Percentiles rank a stretch among this genome's conserved stretches.
phyloP scores from a whole-genome alignment of 2,797 vertebrate species.

The Apodemus agrarius region DNA sequence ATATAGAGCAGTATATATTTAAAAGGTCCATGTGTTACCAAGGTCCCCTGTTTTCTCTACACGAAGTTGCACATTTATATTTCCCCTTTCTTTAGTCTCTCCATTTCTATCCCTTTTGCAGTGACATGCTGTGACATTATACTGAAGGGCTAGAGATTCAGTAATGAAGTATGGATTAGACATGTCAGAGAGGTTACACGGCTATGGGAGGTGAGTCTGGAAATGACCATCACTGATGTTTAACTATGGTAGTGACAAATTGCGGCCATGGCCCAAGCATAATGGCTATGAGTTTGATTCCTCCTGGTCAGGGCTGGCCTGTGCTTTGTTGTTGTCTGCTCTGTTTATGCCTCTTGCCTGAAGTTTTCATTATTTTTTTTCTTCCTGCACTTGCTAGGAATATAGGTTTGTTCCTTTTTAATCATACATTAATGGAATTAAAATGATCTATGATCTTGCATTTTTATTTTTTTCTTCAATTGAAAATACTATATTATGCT shows the following conservation, averaged over 20 bases:
- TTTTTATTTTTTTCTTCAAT: not conserved
- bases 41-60: not conserved
- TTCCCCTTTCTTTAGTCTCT: not conserved
- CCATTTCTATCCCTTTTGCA: not conserved
- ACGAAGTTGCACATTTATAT: not conserved
- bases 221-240: not conserved
- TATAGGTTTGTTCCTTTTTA: not conserved
- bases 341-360: not conserved
- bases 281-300: not conserved
- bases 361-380: not conserved
- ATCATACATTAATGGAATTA: not conserved
- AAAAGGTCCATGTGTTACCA: not conserved
- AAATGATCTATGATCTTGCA: not conserved
- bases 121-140: not conserved
- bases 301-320: not conserved
- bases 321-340: not conserved
- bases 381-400: not conserved
- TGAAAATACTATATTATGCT: not conserved
- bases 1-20: not conserved
- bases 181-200: not conserved
- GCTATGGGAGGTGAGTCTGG: not conserved
- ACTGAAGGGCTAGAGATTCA: not conserved
- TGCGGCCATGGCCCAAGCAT: not conserved
- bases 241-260: conserved; percentile 3
- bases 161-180: conserved; percentile 15